A percentile compares a stretch with the other conserved stretches of the same genome.
Evolutionary conservation across 2,888 invertebrate species (phyloP).

Genomic region (Dicyrtoma fusca): DNA sequence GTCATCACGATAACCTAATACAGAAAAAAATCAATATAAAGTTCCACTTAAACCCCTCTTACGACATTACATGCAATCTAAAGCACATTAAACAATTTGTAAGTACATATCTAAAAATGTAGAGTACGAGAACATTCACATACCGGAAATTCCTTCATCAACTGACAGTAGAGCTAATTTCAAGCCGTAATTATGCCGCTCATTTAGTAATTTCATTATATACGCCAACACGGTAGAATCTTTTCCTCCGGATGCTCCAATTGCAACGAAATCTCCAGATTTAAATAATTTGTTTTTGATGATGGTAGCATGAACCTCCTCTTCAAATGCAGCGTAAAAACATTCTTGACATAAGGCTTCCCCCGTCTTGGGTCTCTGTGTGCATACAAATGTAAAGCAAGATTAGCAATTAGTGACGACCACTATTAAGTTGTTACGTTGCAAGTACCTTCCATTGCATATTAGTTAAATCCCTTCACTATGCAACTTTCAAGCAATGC

Average conservation of each 20-base stretch:
- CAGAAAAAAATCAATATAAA: too few species aligned
- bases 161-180: slow-evolving; percentile 90
- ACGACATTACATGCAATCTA: too few species aligned
- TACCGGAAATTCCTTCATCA: slow-evolving; percentile 95
- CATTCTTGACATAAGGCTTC: slow-evolving; percentile 92
- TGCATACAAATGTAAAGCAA: not conserved
- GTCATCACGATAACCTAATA: slow-evolving; percentile 83
- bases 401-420: not conserved
- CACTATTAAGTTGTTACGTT: too few species aligned
- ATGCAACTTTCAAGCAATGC: too few species aligned
- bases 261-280: slow-evolving; percentile 81
- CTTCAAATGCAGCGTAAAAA: slow-evolving; percentile 91
- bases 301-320: slow-evolving; percentile 92
- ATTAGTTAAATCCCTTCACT: too few species aligned
- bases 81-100: too few species aligned
- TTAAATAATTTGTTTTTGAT: slow-evolving; percentile 78
- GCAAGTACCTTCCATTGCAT: too few species aligned
- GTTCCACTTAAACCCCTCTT: too few species aligned
- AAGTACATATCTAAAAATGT: too few species aligned
- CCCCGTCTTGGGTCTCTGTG: slow-evolving; percentile 85
- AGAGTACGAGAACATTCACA: too few species aligned
- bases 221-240: slow-evolving; percentile 98
- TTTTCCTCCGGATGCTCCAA: slow-evolving; percentile 92
- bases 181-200: slow-evolving; percentile 85
- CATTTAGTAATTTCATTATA: slow-evolving; percentile 86